Conservation (phyloP, 2,113 vertebrate species). For the Colossoma macropomum region DNA sequence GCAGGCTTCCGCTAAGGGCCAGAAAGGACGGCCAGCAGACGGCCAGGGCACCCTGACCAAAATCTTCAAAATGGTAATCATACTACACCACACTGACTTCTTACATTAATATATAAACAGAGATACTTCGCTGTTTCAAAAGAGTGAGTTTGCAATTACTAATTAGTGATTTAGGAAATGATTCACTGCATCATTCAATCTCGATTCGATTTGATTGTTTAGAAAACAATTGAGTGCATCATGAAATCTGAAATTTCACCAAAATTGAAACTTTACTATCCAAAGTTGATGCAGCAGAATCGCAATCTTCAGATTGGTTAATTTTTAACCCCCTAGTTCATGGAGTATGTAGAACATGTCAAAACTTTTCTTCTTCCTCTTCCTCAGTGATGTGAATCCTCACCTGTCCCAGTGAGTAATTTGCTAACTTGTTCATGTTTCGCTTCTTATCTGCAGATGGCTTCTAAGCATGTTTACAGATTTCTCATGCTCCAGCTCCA, state of each 20-base stretch:
- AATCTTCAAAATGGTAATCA: constrained; percentile 97
- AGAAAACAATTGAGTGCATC: no score
- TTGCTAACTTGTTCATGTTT: not conserved
- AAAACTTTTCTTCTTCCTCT: not conserved
- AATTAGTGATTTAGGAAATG: not conserved
- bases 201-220: not conserved
- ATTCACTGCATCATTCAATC: not conserved
- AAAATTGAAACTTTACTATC: no score
- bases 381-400: constrained; percentile 9
- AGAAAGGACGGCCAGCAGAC: constrained; percentile 87
- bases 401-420: constrained; percentile 4
- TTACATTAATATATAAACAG: not conserved
- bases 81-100: not conserved
- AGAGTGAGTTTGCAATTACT: not conserved
- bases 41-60: constrained; percentile 92
- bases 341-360: not conserved
- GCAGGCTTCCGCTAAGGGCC: constrained; percentile 78
- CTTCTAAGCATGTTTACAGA: not conserved
- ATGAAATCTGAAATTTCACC: no score
- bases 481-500: not conserved
- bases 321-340: not conserved
- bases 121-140: not conserved
- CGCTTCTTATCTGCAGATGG: no score
- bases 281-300: not conserved
- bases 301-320: not conserved